Evolutionary conservation across 2,113 vertebrate species (phyloP), one percentile per base, ranked within the genome.

Genomic region (Carollia perspicillata): DNA sequence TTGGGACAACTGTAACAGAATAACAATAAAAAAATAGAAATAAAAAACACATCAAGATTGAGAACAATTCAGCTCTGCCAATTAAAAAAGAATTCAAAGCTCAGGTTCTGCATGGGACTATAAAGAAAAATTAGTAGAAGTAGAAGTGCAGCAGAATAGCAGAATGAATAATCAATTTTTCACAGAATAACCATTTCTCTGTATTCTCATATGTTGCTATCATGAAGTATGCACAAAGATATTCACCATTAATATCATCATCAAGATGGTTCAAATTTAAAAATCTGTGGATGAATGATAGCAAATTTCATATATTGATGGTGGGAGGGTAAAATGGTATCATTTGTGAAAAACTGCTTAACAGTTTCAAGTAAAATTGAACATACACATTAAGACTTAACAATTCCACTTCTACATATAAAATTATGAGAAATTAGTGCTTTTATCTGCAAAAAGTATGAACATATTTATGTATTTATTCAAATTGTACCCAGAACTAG

Each of bases 191-290:
- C 16, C 8, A 81, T 20, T 49, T 95, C 22, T 74, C 49, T 86
- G 66, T 13, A 87, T 44, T 7, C 42, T 95, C 55, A 80, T 42
- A 69, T 83, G 23, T 51, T 66, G 14, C 4, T 89, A 33, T 79
- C 8, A 42, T 42, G 30, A 85, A 12, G 14, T 95, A 17, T 60
- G 42, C 2, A 85, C 26, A 84, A 89, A 92, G 23, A 80, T 22
- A 81, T 30, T 77, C 49, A 95, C 3, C 23, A 65, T 53, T 66
- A 90, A 55, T 28, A 89, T 14, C 9, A 6, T 18, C 16, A 90
- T 20, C 85, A 89, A 93, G 81, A 83, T 37, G 37, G 40, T 63
- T 66, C 85, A 95, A 83, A 79, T 13, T 95, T 51, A 47, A 20
- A 93, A 85, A 33, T 40, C 69, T 55, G 1, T 88, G 71, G n/a